Evolutionary conservation across 2,797 vertebrate genomes (phyloP).

Genomic region (Xiphorhynchus erythropygius): DNA sequence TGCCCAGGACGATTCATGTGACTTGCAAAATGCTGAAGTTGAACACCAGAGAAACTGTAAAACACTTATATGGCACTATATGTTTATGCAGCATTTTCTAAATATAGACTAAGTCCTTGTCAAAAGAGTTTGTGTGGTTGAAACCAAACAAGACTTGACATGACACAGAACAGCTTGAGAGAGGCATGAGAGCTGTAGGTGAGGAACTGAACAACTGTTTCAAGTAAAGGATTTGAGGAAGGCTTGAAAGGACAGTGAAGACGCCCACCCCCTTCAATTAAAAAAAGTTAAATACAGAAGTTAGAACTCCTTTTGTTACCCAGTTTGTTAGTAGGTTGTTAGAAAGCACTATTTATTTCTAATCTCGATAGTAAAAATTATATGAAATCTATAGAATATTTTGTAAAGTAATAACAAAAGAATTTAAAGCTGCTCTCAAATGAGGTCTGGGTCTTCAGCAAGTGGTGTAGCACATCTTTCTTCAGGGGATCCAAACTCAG

Average conservation of each 20-base stretch:
- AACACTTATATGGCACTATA: background rate
- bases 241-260: background rate
- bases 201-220: background rate
- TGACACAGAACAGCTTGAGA: conserved; percentile 36
- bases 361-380: background rate
- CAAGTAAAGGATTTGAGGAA: background rate
- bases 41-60: background rate
- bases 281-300: background rate
- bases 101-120: conserved; percentile 36
- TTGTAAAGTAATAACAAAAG: background rate
- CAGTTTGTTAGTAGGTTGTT: background rate
- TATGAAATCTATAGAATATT: background rate
- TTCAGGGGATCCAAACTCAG: rapidly evolving
- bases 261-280: background rate
- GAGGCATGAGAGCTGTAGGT: background rate
- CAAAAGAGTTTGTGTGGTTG: background rate
- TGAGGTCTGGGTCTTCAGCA: background rate
- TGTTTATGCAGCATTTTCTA: conserved; percentile 37
- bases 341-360: background rate
- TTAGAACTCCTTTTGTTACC: background rate
- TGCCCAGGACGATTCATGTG: background rate
- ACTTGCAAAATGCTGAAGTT: conserved; percentile 5
- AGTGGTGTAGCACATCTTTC: background rate
- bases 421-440: background rate
- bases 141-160: background rate